Evolutionary conservation across 2,888 invertebrate species (phyloP).

Genomic region (Bombylius discolor): DNA sequence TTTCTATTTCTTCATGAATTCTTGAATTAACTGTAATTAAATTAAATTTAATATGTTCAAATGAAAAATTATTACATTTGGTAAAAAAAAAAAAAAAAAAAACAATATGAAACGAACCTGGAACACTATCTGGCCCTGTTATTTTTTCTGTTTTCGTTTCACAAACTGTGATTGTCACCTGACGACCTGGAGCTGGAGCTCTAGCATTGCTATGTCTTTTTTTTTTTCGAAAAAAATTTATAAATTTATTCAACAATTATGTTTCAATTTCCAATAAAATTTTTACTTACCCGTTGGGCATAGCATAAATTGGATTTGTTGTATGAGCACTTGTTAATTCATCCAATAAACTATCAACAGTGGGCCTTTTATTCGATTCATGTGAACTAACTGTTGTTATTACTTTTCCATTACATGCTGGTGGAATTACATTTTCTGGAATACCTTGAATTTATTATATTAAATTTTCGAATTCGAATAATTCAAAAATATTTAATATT

Average conservation of each 20-base stretch:
- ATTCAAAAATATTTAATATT: not conserved
- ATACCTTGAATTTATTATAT: not conserved
- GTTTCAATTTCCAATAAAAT: not conserved
- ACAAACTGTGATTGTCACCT: slow-evolving; percentile 46
- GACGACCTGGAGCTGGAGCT: slow-evolving; percentile 36
- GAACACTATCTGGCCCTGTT: slow-evolving; percentile 29
- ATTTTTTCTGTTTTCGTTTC: slow-evolving; percentile 47
- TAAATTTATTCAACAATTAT: too few species aligned
- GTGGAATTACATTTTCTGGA: slow-evolving; percentile 26
- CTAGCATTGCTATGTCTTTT: slow-evolving; percentile 15
- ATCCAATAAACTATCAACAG: slow-evolving; percentile 80
- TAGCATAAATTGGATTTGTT: slow-evolving; percentile 40
- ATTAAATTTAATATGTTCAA: not conserved
- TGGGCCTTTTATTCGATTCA: slow-evolving; percentile 47
- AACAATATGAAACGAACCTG: slow-evolving; percentile 19
- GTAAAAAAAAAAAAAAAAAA: not conserved
- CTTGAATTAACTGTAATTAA: slow-evolving; percentile 22
- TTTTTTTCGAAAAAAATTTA: not conserved
- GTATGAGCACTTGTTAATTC: slow-evolving; percentile 49
- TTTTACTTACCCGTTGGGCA: slow-evolving; percentile 55
- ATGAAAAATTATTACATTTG: not conserved
- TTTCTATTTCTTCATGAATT: slow-evolving; percentile 27
- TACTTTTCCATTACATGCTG: slow-evolving; percentile 22
- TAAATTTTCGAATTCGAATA: not conserved
- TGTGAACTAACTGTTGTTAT: slow-evolving; percentile 31